Conservation (phyloP, 2,888 invertebrate genomes). For the Acleris laterana region DNA sequence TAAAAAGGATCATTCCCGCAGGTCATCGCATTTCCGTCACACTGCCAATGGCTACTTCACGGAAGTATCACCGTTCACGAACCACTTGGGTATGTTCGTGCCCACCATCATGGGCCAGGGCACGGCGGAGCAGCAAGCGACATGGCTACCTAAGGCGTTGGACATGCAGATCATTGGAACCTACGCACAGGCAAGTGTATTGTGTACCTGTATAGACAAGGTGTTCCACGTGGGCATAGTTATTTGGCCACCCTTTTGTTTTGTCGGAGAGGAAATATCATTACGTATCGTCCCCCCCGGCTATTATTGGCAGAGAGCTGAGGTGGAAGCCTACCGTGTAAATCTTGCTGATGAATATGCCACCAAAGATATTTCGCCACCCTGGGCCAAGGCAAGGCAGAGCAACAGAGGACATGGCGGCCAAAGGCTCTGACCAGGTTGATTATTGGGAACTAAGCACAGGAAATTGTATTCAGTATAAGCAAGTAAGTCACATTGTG, state of each 20-base stretch:
- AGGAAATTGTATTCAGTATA: slow-evolving; percentile 72
- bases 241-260: too few species aligned
- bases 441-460: slow-evolving; percentile 55
- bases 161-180: slow-evolving; percentile 94
- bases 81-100: slow-evolving; percentile 96
- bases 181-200: slow-evolving; percentile 90
- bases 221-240: not conserved
- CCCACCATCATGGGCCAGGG: slow-evolving; percentile 95
- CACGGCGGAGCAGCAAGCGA: slow-evolving; percentile 92
- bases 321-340: too few species aligned
- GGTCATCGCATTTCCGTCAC: slow-evolving; percentile 56
- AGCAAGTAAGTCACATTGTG: not conserved
- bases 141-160: slow-evolving; percentile 93
- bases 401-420: slow-evolving; percentile 87
- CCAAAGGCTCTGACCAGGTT: slow-evolving; percentile 85
- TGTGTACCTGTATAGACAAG: not conserved
- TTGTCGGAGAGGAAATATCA: too few species aligned
- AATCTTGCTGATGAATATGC: too few species aligned
- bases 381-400: too few species aligned
- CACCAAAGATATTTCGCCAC: too few species aligned
- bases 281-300: too few species aligned
- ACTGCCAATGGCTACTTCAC: slow-evolving; percentile 85
- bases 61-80: slow-evolving; percentile 88
- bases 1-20: slow-evolving; percentile 16
- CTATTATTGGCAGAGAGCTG: too few species aligned